Conservation (phyloP, 1,140 invertebrate genomes). For the Callitettix versicolor region DNA sequence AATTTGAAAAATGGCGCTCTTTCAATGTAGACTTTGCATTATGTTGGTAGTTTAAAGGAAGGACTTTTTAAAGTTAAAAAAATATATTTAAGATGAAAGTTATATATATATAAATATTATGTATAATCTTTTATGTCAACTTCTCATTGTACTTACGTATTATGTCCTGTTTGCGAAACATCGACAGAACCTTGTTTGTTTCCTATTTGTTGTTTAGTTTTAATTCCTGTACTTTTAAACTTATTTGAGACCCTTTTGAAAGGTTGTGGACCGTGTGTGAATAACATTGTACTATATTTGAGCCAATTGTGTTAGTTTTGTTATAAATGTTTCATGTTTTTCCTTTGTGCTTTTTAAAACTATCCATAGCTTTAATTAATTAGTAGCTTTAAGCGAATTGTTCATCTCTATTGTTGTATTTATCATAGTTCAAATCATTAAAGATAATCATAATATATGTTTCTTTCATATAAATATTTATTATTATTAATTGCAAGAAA, state of each 20-base stretch:
- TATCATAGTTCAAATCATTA: background rate
- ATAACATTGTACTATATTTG: slow-evolving; percentile 7
- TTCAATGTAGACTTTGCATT: slow-evolving; percentile 9
- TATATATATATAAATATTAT: slow-evolving; percentile 3
- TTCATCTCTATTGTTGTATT: slow-evolving; percentile 1
- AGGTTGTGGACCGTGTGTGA: slow-evolving; percentile 8
- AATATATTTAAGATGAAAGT: slow-evolving; percentile 7
- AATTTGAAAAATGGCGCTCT: slow-evolving; percentile 1
- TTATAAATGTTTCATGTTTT: slow-evolving; percentile 3
- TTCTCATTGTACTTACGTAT: slow-evolving; percentile 15
- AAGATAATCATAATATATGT: background rate
- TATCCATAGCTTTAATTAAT: slow-evolving; percentile 13
- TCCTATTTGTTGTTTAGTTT: background rate
- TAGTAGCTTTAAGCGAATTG: slow-evolving; percentile 5
- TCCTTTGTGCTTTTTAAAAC: background rate
- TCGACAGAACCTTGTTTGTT: slow-evolving; percentile 4
- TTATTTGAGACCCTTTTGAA: background rate
- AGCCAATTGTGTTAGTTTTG: background rate
- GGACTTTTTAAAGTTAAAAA: slow-evolving; percentile 1
- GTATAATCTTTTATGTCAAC: slow-evolving; percentile 11
- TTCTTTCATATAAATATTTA: background rate
- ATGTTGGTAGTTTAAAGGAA: slow-evolving; percentile 3
- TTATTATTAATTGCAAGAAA: background rate
- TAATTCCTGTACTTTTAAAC: too few relatives aligned
- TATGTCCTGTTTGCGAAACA: slow-evolving; percentile 4